These are phyloP conservation scores for Spea multiplicata DNA, from an alignment of 2,113 vertebrate genomes.

Conservation along the genomic window DNA sequence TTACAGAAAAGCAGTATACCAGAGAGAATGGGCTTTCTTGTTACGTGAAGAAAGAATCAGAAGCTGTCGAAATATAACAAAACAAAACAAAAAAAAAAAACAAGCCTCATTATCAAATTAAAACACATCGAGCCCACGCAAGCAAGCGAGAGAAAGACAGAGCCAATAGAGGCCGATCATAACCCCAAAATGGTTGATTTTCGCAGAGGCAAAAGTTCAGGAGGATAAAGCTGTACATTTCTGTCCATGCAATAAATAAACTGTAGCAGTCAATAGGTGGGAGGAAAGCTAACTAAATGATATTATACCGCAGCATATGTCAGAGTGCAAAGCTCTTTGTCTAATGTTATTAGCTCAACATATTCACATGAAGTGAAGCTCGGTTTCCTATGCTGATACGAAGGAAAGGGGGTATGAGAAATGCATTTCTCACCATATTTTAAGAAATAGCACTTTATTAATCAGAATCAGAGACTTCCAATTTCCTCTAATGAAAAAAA, in stretches of 20 bases:
- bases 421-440: no score
- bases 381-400: background rate
- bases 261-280: conserved; percentile 28
- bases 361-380: conserved; percentile 40
- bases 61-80: conserved; percentile 62
- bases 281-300: background rate
- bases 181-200: background rate
- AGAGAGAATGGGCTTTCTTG: conserved; percentile 65
- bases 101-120: conserved; percentile 39
- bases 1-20: conserved; percentile 71
- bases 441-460: no score
- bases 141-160: background rate
- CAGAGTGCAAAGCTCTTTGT: conserved; percentile 52
- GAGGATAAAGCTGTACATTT: conserved; percentile 46
- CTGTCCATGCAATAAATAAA: conserved; percentile 52
- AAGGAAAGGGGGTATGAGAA: no score
- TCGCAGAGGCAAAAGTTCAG: conserved; percentile 46
- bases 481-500: no score
- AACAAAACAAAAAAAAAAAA: conserved; percentile 10
- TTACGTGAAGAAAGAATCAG: conserved; percentile 65
- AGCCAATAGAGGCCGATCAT: background rate
- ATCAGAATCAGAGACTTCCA: no score
- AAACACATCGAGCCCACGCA: conserved; percentile 46
- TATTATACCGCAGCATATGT: background rate
- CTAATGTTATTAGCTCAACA: conserved; percentile 52